Percentiles rank a stretch among this genome's conserved stretches.
phyloP scores from a whole-genome alignment of 2,113 vertebrate species.

The Rhabdornis inornatus region DNA sequence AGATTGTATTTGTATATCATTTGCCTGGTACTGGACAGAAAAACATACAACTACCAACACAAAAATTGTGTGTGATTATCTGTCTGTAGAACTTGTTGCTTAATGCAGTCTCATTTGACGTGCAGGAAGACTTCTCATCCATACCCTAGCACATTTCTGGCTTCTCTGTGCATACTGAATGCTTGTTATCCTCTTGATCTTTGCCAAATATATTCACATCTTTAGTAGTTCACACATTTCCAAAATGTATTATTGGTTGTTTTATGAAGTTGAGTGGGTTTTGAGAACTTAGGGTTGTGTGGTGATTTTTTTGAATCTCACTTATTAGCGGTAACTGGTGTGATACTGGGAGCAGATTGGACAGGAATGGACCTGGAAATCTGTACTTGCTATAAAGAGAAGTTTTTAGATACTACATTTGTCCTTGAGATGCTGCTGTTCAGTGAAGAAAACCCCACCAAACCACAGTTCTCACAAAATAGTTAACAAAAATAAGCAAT shows the following conservation, averaged over 20 bases:
- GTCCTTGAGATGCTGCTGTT: not conserved
- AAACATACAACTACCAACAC: constrained; percentile 26
- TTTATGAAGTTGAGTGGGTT: constrained; percentile 2
- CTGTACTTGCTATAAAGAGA: not conserved
- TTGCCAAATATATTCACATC: constrained; percentile 60
- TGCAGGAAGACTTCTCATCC: constrained; percentile 58
- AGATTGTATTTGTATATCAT: not conserved
- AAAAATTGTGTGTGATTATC: constrained; percentile 34
- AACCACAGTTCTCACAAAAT: not conserved
- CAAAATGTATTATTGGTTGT: constrained; percentile 52
- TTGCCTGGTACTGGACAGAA: constrained; percentile 46
- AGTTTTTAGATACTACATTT: constrained; percentile 7
- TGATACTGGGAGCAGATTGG: constrained; percentile 30
- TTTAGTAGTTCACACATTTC: constrained; percentile 53
- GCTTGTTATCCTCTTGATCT: constrained; percentile 63
- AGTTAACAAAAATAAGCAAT: not conserved
- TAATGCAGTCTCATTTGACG: constrained; percentile 31
- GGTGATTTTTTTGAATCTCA: constrained; percentile 1
- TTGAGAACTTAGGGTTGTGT: constrained; percentile 14
- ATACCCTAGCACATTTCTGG: constrained; percentile 39
- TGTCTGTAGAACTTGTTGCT: constrained; percentile 41
- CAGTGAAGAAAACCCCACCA: not conserved
- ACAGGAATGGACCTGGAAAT: constrained; percentile 15
- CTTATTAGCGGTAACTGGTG: constrained; percentile 26
- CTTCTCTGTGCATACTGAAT: constrained; percentile 57